phyloP scores from a whole-genome alignment of 30 jellyfish, hydroid and myxozoan species.

The Mastigias papua region DNA sequence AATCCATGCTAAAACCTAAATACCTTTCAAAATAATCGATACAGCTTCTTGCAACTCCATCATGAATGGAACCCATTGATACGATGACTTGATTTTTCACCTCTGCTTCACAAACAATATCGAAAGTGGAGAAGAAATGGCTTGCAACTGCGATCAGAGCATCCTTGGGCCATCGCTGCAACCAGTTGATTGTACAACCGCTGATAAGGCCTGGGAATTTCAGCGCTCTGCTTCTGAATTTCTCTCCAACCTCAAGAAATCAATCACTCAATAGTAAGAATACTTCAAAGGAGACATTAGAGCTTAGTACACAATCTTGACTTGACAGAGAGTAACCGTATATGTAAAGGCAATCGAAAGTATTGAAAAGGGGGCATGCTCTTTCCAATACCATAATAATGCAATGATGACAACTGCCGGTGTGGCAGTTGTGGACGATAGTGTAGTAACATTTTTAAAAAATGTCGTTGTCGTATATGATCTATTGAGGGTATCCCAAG shows the following conservation, averaged over 20 bases:
- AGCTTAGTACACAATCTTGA: too few relatives aligned
- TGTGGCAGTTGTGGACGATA: too few relatives aligned
- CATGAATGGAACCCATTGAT: constrained; percentile 87
- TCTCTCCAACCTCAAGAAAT: constrained; percentile 80
- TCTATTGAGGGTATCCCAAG: too few relatives aligned
- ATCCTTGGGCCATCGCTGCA: constrained; percentile 93
- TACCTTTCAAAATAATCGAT: constrained; percentile 82
- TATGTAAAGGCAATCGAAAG: too few relatives aligned
- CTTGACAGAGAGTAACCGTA: too few relatives aligned
- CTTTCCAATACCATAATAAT: too few relatives aligned
- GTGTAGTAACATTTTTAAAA: too few relatives aligned
- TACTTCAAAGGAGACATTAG: too few relatives aligned
- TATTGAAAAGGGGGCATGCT: too few relatives aligned
- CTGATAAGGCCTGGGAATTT: constrained; percentile 89
- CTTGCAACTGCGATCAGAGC: constrained; percentile 86
- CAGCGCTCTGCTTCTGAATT: constrained; percentile 82
- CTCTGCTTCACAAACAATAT: constrained; percentile 77
- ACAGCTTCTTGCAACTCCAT: constrained; percentile 87
- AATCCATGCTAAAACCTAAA: not conserved
- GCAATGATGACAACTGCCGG: too few relatives aligned
- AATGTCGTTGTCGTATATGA: too few relatives aligned
- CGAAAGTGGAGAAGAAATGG: constrained; percentile 75
- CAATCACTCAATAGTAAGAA: too few relatives aligned
- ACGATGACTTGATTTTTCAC: constrained; percentile 67
- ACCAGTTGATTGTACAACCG: constrained; percentile 91